These are phyloP conservation scores for Oncorhynchus masou DNA, from an alignment of 2,113 vertebrate genomes.

Conservation along the genomic window DNA sequence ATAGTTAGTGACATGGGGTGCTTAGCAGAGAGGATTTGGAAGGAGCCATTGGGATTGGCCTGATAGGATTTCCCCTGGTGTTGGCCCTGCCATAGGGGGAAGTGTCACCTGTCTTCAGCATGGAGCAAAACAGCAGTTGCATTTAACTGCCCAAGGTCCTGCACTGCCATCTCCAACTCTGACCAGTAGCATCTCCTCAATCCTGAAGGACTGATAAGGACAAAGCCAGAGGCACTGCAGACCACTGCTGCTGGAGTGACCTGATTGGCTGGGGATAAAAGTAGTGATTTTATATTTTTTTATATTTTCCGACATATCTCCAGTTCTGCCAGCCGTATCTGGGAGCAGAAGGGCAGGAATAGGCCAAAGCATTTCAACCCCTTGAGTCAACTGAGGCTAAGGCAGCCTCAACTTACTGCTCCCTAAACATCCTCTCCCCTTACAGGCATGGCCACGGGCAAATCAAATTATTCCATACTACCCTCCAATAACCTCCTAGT, in stretches of 20 bases:
- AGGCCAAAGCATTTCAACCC: neutral
- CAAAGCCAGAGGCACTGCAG: neutral
- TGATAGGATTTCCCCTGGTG: slow-evolving; percentile 63
- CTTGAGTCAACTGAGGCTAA: neutral
- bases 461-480: slow-evolving; percentile 11
- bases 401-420: neutral
- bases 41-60: slow-evolving; percentile 56
- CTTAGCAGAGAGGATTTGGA: slow-evolving; percentile 48
- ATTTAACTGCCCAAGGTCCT: too few relatives aligned
- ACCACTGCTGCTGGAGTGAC: too few relatives aligned
- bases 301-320: slow-evolving; percentile 19
- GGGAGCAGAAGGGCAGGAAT: neutral
- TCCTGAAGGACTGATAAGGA: neutral
- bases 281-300: neutral
- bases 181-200: neutral
- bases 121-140: slow-evolving; percentile 33
- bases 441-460: neutral
- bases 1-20: slow-evolving; percentile 14
- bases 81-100: slow-evolving; percentile 24
- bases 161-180: neutral
- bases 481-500: neutral
- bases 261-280: neutral
- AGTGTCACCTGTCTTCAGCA: slow-evolving; percentile 59
- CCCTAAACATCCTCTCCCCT: neutral
- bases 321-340: slow-evolving; percentile 13